Conservation (phyloP, 2,888 invertebrate genomes). For the Caenorhabditis auriculariae region DNA sequence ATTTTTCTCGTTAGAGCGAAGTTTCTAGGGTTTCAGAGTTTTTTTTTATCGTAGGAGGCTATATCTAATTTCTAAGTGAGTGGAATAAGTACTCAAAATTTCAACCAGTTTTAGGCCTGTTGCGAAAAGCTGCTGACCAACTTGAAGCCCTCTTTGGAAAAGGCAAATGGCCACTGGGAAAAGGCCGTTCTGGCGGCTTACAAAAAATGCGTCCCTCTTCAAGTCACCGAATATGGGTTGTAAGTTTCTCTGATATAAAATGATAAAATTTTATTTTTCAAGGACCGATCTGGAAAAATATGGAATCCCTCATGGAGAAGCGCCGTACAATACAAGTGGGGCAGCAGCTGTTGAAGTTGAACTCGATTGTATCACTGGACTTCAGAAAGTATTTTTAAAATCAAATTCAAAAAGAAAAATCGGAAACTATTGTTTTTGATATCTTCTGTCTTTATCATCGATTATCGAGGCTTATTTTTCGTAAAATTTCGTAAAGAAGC, state of each 20-base stretch:
- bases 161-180: conserved; percentile 23
- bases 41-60: too few relatives aligned
- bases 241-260: conserved; percentile 12
- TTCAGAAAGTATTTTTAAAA: conserved; percentile 73
- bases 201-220: conserved; percentile 24
- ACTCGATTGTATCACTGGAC: conserved; percentile 88
- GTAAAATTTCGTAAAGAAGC: too few relatives aligned
- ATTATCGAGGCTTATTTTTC: too few relatives aligned
- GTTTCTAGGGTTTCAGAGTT: too few relatives aligned
- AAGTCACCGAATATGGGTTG: conserved; percentile 39
- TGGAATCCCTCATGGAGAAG: conserved; percentile 19
- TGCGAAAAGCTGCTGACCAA: conserved; percentile 76
- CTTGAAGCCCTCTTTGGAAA: conserved; percentile 71
- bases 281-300: conserved; percentile 34
- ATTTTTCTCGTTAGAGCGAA: too few relatives aligned
- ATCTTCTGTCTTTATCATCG: too few relatives aligned
- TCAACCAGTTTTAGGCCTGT: conserved; percentile 66
- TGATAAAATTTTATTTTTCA: conserved; percentile 1
- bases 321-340: conserved; percentile 80
- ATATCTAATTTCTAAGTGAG: too few relatives aligned
- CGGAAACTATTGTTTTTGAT: too few relatives aligned
- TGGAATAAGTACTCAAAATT: too few relatives aligned
- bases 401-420: too few relatives aligned
- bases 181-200: conserved; percentile 31
- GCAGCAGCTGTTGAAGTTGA: conserved; percentile 84